phyloP scores from a whole-genome alignment of 2,888 invertebrate species.

The Thalpophila matura region DNA sequence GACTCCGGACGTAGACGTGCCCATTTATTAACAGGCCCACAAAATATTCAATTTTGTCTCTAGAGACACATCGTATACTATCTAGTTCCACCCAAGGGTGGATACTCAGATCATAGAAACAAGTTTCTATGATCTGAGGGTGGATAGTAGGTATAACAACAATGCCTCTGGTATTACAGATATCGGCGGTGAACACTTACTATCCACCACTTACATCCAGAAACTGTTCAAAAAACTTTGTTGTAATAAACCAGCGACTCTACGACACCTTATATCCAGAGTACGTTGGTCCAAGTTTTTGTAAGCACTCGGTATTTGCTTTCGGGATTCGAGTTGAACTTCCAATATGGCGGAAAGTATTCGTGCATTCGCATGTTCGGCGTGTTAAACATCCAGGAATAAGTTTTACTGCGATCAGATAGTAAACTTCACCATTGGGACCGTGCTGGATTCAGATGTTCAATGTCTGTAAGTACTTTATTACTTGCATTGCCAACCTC shows the following conservation, averaged over 20 bases:
- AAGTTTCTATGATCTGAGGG: no score
- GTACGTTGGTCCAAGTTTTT: constrained; percentile 84
- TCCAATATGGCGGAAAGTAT: constrained; percentile 87
- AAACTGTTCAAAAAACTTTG: background rate
- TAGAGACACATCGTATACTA: no score
- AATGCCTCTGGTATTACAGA: no score
- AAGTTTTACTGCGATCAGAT: constrained; percentile 83
- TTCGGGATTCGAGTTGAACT: constrained; percentile 84
- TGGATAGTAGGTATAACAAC: no score
- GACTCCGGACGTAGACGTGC: no score
- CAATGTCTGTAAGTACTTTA: constrained; percentile 46
- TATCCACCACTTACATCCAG: no score
- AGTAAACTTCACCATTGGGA: constrained; percentile 75
- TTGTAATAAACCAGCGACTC: constrained; percentile 58
- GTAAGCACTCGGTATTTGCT: constrained; percentile 87
- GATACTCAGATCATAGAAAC: no score
- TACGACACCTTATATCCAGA: constrained; percentile 66
- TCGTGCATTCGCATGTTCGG: constrained; percentile 83
- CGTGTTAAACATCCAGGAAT: constrained; percentile 78
- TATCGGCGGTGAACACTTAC: no score
- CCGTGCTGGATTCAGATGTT: constrained; percentile 52
- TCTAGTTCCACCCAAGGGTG: no score
- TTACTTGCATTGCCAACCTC: constrained; percentile 15
- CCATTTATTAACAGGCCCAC: no score
- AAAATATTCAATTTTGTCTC: no score